Evolutionary conservation across 1,140 invertebrate genomes (phyloP).

Genomic region (Mesaphorura yosii): DNA sequence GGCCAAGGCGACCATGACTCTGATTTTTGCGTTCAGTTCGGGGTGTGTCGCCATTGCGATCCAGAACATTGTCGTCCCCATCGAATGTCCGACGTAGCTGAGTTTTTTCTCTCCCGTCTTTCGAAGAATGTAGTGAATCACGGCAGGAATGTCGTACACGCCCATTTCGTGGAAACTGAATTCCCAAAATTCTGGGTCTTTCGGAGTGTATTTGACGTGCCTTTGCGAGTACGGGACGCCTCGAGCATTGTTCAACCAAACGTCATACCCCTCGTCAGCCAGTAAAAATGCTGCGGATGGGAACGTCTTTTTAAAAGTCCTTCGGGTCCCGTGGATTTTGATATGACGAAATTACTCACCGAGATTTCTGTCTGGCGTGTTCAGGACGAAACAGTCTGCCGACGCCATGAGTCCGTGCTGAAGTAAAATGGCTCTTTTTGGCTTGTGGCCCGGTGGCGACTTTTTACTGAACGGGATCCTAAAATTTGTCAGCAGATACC

Average conservation of each 20-base stretch:
- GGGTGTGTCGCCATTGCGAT: constrained; percentile 48
- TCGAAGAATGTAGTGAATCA: constrained; percentile 17
- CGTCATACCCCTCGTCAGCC: constrained; percentile 38
- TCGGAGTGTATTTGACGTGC: constrained; percentile 7
- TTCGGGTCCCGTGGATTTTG: too few species aligned
- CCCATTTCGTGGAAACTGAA: constrained; percentile 26
- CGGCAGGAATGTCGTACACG: constrained; percentile 36
- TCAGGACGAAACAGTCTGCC: not conserved
- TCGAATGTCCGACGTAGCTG: constrained; percentile 53
- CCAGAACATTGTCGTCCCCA: constrained; percentile 52
- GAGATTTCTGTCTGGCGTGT: not conserved
- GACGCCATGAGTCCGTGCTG: not conserved
- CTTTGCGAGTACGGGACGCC: constrained; percentile 37
- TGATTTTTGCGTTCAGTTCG: constrained; percentile 52
- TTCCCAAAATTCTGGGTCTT: constrained; percentile 20
- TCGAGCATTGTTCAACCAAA: constrained; percentile 39
- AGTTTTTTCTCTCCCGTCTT: constrained; percentile 31
- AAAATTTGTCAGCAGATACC: not conserved
- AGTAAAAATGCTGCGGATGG: constrained; percentile 32
- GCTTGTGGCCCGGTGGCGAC: not conserved
- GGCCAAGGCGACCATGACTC: constrained; percentile 51
- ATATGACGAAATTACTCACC: not conserved
- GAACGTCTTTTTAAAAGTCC: too few species aligned
- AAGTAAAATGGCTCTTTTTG: not conserved
- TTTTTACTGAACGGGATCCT: not conserved